Base-by-base conservation (phyloP, 2,888 invertebrate species). In the Hesperia comma region DNA sequence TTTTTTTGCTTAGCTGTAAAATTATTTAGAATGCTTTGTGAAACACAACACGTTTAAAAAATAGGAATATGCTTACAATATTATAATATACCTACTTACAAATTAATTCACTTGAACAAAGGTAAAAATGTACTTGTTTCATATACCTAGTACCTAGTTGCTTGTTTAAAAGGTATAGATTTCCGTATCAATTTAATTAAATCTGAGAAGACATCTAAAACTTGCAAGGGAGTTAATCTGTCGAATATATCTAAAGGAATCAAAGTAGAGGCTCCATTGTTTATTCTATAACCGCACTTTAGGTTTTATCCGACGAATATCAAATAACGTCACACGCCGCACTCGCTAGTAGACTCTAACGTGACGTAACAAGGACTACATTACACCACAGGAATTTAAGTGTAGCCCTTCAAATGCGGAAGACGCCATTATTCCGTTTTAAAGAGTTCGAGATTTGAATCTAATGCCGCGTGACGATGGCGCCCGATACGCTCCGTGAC, bases 391-490 rank as follows among this genome's bases (percentile, higher is more conserved):
- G 33, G 55, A 70, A 70, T 67, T 69, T 68, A 66, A 72, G 69
- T 68, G 69, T 69, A 61, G 72, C 72, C 74, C 71, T 72, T 72
- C 69, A 75, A 70, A 75, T 75, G 74, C 75, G 81, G 81, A 82
- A 85, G 83, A 83, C 79, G 77, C 80, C 82, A 83, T 86, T 86
- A 87, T 77, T 78, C 77, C 79, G 83, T 82, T 86, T 86, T 83
- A 86, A 86, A 83, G 84, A 85, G 86, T 88, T 86, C 85, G 84
- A 87, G 84, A 90, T 90, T 87, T 83, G 83, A 86, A 89, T 88
- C 86, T 86, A 87, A 87, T 86, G 86, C 84, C 74, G 85, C 88
- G 86, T 88, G 90, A 89, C 88, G 84, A 81, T 82, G 77, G 80
- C 78, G 75, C 79, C 82, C 81, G 78, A 83, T 82, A 80, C 79